Evolutionary conservation across 2,888 invertebrate genomes (phyloP).

Genomic region (Cosmia trapezina): DNA sequence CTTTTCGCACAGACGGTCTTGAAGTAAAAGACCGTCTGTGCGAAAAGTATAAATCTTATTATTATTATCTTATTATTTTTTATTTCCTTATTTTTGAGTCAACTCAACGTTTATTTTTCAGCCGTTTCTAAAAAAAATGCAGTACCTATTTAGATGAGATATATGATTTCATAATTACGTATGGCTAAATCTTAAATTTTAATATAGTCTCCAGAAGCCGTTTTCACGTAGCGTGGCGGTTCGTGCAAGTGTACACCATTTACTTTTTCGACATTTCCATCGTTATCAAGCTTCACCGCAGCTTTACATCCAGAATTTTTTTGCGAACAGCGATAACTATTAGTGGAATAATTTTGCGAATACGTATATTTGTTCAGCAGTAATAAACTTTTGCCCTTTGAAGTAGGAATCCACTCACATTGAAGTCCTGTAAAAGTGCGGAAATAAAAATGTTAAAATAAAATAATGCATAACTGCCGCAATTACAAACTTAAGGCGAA

Average conservation of each 20-base stretch:
- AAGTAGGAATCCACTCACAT: slow-evolving; percentile 5
- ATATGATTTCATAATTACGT: not conserved
- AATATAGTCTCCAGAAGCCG: not conserved
- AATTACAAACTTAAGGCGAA: too few species aligned
- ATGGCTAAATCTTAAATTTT: slow-evolving; percentile 3
- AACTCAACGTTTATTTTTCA: too few species aligned
- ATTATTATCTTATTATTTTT: too few species aligned
- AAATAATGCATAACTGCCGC: too few species aligned
- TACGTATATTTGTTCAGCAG: slow-evolving; percentile 11
- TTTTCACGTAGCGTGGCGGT: slow-evolving; percentile 20
- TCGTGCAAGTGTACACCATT: slow-evolving; percentile 9
- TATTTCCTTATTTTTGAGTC: too few species aligned
- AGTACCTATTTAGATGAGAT: not conserved
- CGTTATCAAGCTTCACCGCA: slow-evolving; percentile 5
- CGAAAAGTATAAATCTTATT: too few species aligned
- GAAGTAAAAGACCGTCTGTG: too few species aligned
- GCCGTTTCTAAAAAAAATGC: not conserved
- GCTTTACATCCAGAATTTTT: slow-evolving; percentile 29
- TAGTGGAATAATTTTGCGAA: slow-evolving; percentile 1
- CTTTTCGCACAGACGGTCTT: not conserved
- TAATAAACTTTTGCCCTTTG: slow-evolving; percentile 8
- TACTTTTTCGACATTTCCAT: slow-evolving; percentile 2
- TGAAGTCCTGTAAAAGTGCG: not conserved
- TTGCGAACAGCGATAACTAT: slow-evolving; percentile 10
- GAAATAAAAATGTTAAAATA: not conserved